A percentile compares a stretch with the other conserved stretches of the same genome.
Evolutionary conservation across 2,797 vertebrate species (phyloP).

Genomic region (Natrix natrix): DNA sequence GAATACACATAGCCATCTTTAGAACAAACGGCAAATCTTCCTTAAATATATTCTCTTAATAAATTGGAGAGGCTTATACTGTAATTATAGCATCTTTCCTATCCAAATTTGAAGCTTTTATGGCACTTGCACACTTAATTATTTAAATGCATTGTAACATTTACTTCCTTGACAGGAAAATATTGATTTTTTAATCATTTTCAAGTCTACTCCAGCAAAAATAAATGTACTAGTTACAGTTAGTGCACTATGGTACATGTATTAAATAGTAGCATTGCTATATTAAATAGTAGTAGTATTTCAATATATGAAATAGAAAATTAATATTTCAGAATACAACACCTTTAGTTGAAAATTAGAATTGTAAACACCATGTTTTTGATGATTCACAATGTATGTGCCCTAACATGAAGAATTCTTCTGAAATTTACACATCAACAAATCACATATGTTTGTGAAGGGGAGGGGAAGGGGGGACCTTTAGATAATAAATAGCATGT

Average conservation of each 20-base stretch:
- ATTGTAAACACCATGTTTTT: conserved; percentile 40
- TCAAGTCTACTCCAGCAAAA: conserved; percentile 90
- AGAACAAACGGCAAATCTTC: conserved; percentile 46
- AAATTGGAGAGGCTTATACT: conserved; percentile 59
- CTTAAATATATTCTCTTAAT: conserved; percentile 62
- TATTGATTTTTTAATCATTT: conserved; percentile 99
- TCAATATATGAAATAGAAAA: conserved; percentile 68
- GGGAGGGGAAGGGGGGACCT: not conserved
- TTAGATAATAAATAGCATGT: conserved; percentile 20
- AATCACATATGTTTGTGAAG: not conserved
- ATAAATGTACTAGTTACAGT: conserved; percentile 92
- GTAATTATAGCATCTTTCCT: conserved; percentile 71
- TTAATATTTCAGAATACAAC: conserved; percentile 59
- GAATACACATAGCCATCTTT: not conserved
- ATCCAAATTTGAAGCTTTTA: conserved; percentile 79
- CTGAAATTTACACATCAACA: conserved; percentile 9
- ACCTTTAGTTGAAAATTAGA: conserved; percentile 20
- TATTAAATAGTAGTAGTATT: conserved; percentile 72
- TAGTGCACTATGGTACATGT: conserved; percentile 82
- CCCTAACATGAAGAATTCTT: conserved; percentile 35
- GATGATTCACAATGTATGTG: conserved; percentile 45
- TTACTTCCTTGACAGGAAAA: conserved; percentile 86
- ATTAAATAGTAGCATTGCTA: conserved; percentile 70
- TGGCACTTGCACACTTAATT: conserved; percentile 76
- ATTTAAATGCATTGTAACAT: conserved; percentile 82